Percentiles rank a stretch among this genome's conserved stretches.
phyloP scores from a whole-genome alignment of 2,797 vertebrate genomes.

The Artibeus lituratus region DNA sequence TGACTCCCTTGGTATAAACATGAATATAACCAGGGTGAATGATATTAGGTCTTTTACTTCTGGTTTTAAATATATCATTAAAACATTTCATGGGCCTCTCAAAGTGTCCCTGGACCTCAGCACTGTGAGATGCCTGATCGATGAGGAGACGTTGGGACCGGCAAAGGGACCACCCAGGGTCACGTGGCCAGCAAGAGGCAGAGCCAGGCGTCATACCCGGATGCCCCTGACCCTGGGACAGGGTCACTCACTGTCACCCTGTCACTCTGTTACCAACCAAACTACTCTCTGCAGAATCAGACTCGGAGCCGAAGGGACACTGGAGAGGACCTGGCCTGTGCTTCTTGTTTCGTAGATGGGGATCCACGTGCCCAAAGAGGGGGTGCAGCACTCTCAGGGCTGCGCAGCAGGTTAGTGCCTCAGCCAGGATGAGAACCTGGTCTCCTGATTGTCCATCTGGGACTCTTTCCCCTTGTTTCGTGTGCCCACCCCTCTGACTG shows the following conservation, averaged over 20 bases:
- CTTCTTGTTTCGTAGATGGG: background rate
- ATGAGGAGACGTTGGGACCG: accelerated
- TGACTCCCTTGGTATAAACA: background rate
- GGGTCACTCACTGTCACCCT: background rate
- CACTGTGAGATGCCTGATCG: background rate
- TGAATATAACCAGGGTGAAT: background rate
- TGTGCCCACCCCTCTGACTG: background rate
- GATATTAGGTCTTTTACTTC: background rate
- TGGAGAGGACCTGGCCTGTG: background rate
- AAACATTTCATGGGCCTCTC: background rate
- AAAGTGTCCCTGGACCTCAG: background rate
- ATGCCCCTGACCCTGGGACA: background rate
- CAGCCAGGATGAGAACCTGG: background rate
- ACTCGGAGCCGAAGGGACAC: accelerated
- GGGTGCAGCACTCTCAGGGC: accelerated
- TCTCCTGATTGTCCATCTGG: background rate
- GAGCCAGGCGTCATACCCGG: accelerated
- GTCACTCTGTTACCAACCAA: accelerated
- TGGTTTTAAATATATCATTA: background rate
- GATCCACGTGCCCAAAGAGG: background rate
- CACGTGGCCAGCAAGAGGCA: background rate
- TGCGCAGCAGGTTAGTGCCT: background rate
- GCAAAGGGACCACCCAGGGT: accelerated
- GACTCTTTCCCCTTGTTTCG: background rate
- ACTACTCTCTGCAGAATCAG: background rate